These are phyloP conservation scores for Morone chrysops DNA, from an alignment of 2,113 vertebrate species.

Conservation along the genomic window DNA sequence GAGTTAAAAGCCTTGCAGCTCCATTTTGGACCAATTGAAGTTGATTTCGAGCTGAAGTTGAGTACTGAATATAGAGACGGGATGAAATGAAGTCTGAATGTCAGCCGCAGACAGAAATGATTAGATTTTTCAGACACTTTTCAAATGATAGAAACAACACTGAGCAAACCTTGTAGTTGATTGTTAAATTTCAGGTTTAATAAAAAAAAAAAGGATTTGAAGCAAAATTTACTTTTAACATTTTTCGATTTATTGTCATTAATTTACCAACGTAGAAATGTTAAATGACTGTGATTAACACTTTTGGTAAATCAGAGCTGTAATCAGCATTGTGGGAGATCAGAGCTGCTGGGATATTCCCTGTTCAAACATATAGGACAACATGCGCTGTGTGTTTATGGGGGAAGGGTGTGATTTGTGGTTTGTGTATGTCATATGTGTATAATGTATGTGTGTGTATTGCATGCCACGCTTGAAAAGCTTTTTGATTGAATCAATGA, in stretches of 20 bases:
- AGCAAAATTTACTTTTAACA: neutral
- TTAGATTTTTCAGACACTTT: neutral
- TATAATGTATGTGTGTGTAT: neutral
- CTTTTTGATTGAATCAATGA: conserved; percentile 29
- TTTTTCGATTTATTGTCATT: neutral
- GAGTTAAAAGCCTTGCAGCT: conserved; percentile 1
- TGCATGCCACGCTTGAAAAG: neutral
- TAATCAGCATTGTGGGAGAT: neutral
- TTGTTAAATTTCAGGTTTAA: neutral
- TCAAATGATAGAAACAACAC: neutral
- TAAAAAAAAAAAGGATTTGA: neutral
- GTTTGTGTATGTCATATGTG: neutral
- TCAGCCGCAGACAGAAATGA: neutral
- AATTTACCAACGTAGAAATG: neutral
- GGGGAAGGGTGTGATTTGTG: neutral
- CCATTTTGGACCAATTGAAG: neutral
- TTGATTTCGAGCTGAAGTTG: neutral
- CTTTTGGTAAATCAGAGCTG: neutral
- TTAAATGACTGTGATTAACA: neutral
- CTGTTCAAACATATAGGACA: neutral
- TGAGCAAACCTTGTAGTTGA: neutral
- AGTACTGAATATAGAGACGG: neutral
- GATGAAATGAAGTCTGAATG: neutral
- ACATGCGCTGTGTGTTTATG: neutral
- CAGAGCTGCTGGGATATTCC: no score